Evolutionary conservation across 2,797 vertebrate genomes (phyloP), one percentile per base, ranked within the genome.

Genomic region (Leptoclinus maculatus): DNA sequence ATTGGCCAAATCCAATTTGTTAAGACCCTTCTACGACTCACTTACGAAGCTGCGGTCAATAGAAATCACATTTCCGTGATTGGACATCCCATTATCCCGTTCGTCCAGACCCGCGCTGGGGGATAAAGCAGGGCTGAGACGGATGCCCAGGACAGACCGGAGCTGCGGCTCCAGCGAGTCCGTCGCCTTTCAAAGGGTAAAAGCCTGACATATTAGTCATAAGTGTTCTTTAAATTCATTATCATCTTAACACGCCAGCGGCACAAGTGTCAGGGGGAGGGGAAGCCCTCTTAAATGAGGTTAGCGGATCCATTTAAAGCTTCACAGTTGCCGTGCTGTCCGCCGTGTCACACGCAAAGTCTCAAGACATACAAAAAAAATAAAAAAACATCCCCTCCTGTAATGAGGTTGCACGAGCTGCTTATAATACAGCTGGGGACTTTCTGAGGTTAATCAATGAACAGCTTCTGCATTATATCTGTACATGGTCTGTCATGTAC

Each of bases 211-310:
- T 95, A 94, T 96, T 95, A 94, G 93, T 95, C 93, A 94, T 95
- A 95, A 96, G 95, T 96, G 96, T 96, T 95, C 95, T 94, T 95
- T 96, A 96, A 96, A 96, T 96, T 96, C 94, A 96, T 96, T 96
- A 96, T 94, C 94, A 92, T 95, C 90, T 95, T 95, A 92, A 94
- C 93, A 90, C 93, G 91, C 93, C 89, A 91, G 93, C 89, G 85
- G 91, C 93, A 91, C 94, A 94, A 95, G 94, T 93, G 95, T 95
- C 91, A 87, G 87, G 87, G 91, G 93, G 92, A 91, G 90, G 89
- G 90, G 91, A 92, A 90, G 88, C 91, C 93, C 90, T 92, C 90
- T 91, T 88, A 94, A 96, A 96, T 76, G 83, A 94, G 93, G 94
- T 96, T 96, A 95, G 92, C 88, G 86, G 87, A 94, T 92, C 92